Base-by-base conservation (phyloP, 2,888 invertebrate species). In the Phaedon cochleariae region DNA sequence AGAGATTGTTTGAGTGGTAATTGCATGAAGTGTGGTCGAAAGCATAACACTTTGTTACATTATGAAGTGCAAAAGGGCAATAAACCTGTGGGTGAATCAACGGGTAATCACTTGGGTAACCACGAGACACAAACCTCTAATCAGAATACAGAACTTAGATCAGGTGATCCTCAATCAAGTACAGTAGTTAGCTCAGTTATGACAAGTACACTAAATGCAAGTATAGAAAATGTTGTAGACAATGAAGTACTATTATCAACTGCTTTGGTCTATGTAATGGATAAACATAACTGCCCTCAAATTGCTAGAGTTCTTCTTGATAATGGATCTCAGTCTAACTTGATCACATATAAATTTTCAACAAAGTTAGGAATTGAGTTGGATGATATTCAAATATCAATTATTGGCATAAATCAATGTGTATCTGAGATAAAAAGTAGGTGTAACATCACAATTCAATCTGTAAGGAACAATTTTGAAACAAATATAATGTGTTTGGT, bases 1-100 rank as follows among this genome's bases (percentile, higher is more conserved):
- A 18, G 22, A 22, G 49, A 49, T 49, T 49, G 22, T 22, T 49
- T 0, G 12, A 49, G 49, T 49, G n/a, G 22, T 20, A 49, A 49
- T 7, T 49, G 49, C 22, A 49, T 18, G 20, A 49, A 49, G 12
- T 49, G 49, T 49, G 21, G 22, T 22, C 49, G 20, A 21, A 49
- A 49, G 20, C 49, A 49, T 20, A 49, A 49, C 22, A 49, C 49
- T 49, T 49, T 22, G 22, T 20, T 49, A 20, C 49, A 49, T 12
- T 49, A 49, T 49, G 49, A 22, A 22, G 49, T 49, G 12, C 22
- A 49, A 49, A 49, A 49, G 22, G 5, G 7, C 6, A 49, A 49
- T 21, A 21, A 7, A 49, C 22, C 6, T 20, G 22, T 49, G 17
- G 20, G n/a, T 49, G 49, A 49, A n/a, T 18, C 18, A 49, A 7